Evolutionary conservation across 53 echinoderm and acorn worm species (phyloP), one percentile per base, ranked within the genome.

Genomic region (Arbacia lixula): DNA sequence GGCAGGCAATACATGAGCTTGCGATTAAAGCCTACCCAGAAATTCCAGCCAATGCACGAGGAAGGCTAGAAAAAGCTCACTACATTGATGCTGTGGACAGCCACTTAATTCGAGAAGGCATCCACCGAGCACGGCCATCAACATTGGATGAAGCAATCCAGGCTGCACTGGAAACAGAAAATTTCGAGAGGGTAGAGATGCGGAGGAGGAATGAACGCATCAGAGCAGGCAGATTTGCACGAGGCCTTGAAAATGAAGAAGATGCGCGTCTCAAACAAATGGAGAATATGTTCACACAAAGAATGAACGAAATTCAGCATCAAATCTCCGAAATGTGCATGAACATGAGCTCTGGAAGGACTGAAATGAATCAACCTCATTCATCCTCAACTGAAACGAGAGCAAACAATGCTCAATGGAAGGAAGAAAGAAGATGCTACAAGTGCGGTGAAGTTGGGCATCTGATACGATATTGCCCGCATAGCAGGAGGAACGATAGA

Each of bases 81-180:
- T 91, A 65, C 58, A 82, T 68, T 4, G 86, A 91, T 39, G 85
- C 90, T 1, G 66, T 91, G 9, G 83, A 86, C 5, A 74, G 86
- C 12, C 39, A 72, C 12, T 83, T 72, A 2, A 74, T 90, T 0
- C 33, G 86, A 21, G 74, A 36, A 6, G 86, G 74, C 8, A 83
- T 86, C 30, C 84, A 75, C 29, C 57, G 72, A 42, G 72, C 87
- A 3, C 40, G 75, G 37, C 87, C 91, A 3, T 41, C 40, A 33
- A 84, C 84, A 8, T 63, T 91, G 20, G 90, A 83, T 66, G 71
- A 87, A 53, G 84, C 87, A 2, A 43, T 91, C 11, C 63, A 54
- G 32, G 87, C 86, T 28, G 77, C 91, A 11, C n/a, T 84, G 35
- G 91, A 87, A 6, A 91, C 84, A 34, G 91, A 86, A 69, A 84